Percentiles rank a stretch among this genome's conserved stretches.
Conservation (phyloP, 2,113 vertebrate species). For the Esox niger region DNA sequence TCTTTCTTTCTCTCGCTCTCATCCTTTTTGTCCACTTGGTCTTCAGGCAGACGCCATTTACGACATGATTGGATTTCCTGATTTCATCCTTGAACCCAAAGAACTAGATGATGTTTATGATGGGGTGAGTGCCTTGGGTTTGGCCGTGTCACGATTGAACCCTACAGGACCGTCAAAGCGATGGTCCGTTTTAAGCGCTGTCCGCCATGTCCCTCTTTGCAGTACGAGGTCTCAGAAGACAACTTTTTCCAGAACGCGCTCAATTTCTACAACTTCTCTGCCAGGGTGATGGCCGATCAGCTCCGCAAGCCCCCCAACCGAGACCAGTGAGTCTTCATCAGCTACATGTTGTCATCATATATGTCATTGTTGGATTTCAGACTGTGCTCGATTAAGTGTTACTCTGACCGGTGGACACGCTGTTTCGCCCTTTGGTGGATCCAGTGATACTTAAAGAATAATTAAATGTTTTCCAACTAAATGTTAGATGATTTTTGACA, state of each 20-base stretch:
- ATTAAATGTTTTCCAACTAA: too few relatives aligned
- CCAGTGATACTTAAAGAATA: too few relatives aligned
- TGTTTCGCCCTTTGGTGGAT: too few relatives aligned
- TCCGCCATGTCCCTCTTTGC: slow-evolving; percentile 17
- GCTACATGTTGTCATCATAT: not conserved
- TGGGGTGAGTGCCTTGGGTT: slow-evolving; percentile 70
- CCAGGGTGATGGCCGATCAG: slow-evolving; percentile 95
- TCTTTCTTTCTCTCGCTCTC: too few relatives aligned
- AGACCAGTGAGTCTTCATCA: slow-evolving; percentile 83
- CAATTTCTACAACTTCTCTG: slow-evolving; percentile 98
- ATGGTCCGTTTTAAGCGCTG: not conserved
- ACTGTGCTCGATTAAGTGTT: too few relatives aligned
- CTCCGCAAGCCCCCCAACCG: slow-evolving; percentile 93
- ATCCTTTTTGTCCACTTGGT: not conserved
- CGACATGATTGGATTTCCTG: slow-evolving; percentile 97
- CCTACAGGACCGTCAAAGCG: too few relatives aligned
- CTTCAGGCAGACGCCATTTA: slow-evolving; percentile 92
- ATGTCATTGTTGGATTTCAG: too few relatives aligned
- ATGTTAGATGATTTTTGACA: too few relatives aligned
- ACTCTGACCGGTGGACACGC: too few relatives aligned
- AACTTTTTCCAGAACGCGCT: slow-evolving; percentile 98
- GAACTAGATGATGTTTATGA: slow-evolving; percentile 96
- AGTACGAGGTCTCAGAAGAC: slow-evolving; percentile 97
- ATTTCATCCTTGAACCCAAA: slow-evolving; percentile 94
- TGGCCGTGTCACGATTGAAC: not conserved